Evolutionary conservation across 1,140 invertebrate genomes (phyloP).

Genomic region (Drosophila nigromelanica): DNA sequence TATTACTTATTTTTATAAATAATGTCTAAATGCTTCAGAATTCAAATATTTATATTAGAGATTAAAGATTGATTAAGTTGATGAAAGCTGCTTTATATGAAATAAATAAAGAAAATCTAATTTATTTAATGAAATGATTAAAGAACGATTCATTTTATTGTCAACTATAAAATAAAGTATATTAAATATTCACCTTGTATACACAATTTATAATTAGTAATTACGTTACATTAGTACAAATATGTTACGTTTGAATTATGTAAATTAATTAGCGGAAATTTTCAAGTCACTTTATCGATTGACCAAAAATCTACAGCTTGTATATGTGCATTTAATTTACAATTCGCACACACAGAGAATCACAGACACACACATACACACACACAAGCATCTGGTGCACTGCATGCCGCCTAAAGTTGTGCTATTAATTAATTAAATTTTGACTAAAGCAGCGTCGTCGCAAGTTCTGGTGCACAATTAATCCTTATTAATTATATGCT

Average conservation of each 20-base stretch:
- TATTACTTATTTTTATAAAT: too few relatives aligned
- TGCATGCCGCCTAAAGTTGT: slow-evolving; percentile 62
- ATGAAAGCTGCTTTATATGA: too few relatives aligned
- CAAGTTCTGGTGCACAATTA: slow-evolving; percentile 76
- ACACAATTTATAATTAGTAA: too few relatives aligned
- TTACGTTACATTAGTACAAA: too few relatives aligned
- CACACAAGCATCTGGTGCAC: slow-evolving; percentile 17
- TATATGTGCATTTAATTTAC: slow-evolving; percentile 32
- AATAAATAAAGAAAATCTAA: too few relatives aligned
- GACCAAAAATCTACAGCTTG: background rate
- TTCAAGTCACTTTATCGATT: slow-evolving; percentile 16
- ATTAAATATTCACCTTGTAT: background rate
- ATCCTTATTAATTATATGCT: slow-evolving; percentile 79
- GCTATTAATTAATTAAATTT: slow-evolving; percentile 82
- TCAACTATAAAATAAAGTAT: too few relatives aligned
- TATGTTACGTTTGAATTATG: background rate
- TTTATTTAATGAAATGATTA: too few relatives aligned
- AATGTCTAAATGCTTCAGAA: too few relatives aligned
- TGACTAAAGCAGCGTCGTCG: slow-evolving; percentile 53
- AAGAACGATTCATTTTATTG: too few relatives aligned
- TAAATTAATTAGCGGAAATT: background rate
- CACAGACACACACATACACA: background rate
- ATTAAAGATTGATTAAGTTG: too few relatives aligned
- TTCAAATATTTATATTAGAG: too few relatives aligned
- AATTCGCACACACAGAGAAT: background rate